Conservation (phyloP, 2,888 invertebrate species). For the Drosophila testacea region DNA sequence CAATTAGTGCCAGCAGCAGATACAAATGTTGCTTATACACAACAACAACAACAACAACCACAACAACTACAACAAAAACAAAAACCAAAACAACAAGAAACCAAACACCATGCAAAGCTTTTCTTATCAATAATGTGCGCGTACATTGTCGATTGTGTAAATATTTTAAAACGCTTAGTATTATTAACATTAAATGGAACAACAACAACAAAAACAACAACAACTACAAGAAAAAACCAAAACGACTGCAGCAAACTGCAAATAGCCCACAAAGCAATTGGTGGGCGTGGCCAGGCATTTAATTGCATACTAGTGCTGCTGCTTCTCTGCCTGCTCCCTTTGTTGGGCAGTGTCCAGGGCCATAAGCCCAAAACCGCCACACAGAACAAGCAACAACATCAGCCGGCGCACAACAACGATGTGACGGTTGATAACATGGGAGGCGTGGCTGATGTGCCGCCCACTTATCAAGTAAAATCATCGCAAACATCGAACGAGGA, state of each 20-base stretch:
- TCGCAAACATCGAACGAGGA: conserved; percentile 83
- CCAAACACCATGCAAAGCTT: conserved; percentile 60
- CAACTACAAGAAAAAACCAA: conserved; percentile 34
- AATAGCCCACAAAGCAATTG: conserved; percentile 27
- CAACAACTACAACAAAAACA: conserved; percentile 41
- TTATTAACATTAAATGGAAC: conserved; percentile 74
- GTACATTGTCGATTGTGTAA: conserved; percentile 77
- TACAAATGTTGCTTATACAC: conserved; percentile 53
- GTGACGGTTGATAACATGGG: conserved; percentile 58
- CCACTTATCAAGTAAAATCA: conserved; percentile 81
- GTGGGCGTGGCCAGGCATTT: conserved; percentile 47
- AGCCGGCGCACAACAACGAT: conserved; percentile 58
- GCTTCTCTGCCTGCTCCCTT: conserved; percentile 54
- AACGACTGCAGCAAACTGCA: conserved; percentile 33
- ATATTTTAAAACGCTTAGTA: conserved; percentile 79
- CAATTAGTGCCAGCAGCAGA: conserved; percentile 65
- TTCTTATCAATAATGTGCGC: conserved; percentile 80
- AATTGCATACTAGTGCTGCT: conserved; percentile 49
- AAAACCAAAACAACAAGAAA: conserved; percentile 49
- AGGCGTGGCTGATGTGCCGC: conserved; percentile 67
- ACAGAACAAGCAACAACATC: conserved; percentile 65
- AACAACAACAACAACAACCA: conserved; percentile 41
- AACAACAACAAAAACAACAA: conserved; percentile 53
- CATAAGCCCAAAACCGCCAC: conserved; percentile 82
- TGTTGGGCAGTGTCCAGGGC: conserved; percentile 69